phyloP scores from a whole-genome alignment of 1,140 invertebrate genomes.

The Drosophila tristis region DNA sequence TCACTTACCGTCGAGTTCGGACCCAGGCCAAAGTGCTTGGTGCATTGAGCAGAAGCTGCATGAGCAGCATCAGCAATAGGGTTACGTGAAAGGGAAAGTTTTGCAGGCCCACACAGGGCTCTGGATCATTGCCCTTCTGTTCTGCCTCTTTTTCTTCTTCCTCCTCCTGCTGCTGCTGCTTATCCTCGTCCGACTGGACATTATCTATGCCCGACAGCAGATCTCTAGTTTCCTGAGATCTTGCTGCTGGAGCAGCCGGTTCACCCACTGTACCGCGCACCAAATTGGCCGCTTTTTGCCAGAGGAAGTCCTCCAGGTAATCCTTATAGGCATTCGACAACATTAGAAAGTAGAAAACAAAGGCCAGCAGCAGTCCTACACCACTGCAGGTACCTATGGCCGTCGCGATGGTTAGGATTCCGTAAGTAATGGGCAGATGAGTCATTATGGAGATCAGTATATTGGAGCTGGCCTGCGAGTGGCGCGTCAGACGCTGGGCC shows the following conservation, averaged over 20 bases:
- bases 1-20: conserved; percentile 87
- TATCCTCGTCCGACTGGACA: conserved; percentile 1
- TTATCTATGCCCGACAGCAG: conserved; percentile 2
- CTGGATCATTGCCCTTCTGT: conserved; percentile 10
- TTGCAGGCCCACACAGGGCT: conserved; percentile 57
- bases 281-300: conserved; percentile 84
- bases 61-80: conserved; percentile 86
- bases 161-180: not conserved
- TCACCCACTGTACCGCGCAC: conserved; percentile 13
- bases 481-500: conserved; percentile 54
- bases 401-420: conserved; percentile 75
- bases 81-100: conserved; percentile 86
- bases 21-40: conserved; percentile 87
- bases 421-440: conserved; percentile 77
- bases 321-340: conserved; percentile 90
- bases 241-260: not conserved
- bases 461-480: conserved; percentile 44
- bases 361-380: conserved; percentile 84
- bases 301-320: conserved; percentile 88
- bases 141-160: not conserved
- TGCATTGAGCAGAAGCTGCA: conserved; percentile 85
- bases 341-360: conserved; percentile 86
- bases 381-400: conserved; percentile 83
- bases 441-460: conserved; percentile 81
- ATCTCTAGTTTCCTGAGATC: not conserved